Conservation (phyloP, 1,140 invertebrate species). For the Trichonephila clavipes region DNA sequence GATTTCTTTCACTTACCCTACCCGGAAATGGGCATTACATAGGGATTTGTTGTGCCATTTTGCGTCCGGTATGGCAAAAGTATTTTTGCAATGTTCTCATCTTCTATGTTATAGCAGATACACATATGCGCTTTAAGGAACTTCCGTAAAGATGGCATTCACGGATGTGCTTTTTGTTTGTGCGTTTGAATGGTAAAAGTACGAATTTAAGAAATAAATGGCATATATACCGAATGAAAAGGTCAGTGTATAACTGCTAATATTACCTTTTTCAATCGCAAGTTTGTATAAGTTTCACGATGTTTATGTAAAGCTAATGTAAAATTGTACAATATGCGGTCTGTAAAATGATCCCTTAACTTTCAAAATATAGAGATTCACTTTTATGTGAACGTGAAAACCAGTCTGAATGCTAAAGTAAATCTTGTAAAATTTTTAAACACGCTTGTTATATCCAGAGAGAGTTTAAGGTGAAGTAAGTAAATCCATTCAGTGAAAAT, state of each 20-base stretch:
- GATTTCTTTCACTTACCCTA: conserved; percentile 67
- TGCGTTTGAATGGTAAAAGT: conserved; percentile 27
- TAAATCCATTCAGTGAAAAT: no score
- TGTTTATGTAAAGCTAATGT: no score
- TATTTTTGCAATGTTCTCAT: conserved; percentile 39
- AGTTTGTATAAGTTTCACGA: no score
- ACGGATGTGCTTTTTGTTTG: conserved; percentile 8
- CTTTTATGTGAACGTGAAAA: no score
- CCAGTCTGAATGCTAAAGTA: no score
- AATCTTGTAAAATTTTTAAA: no score
- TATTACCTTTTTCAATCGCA: not conserved
- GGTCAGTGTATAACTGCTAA: not conserved
- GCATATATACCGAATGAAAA: not conserved
- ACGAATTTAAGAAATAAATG: conserved; percentile 23
- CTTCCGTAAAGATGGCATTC: conserved; percentile 57
- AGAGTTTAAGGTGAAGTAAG: no score
- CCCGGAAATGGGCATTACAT: conserved; percentile 65
- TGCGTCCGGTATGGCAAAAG: conserved; percentile 47
- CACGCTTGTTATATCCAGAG: no score
- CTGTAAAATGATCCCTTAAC: no score
- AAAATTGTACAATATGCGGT: no score
- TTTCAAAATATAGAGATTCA: no score
- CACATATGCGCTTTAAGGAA: conserved; percentile 46
- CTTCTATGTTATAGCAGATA: conserved; percentile 13
- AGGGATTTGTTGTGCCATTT: conserved; percentile 30